A percentile compares a stretch with the other conserved stretches of the same genome.
Evolutionary conservation across 2,888 invertebrate genomes (phyloP).

Genomic region (Frankliniella intonsa): DNA sequence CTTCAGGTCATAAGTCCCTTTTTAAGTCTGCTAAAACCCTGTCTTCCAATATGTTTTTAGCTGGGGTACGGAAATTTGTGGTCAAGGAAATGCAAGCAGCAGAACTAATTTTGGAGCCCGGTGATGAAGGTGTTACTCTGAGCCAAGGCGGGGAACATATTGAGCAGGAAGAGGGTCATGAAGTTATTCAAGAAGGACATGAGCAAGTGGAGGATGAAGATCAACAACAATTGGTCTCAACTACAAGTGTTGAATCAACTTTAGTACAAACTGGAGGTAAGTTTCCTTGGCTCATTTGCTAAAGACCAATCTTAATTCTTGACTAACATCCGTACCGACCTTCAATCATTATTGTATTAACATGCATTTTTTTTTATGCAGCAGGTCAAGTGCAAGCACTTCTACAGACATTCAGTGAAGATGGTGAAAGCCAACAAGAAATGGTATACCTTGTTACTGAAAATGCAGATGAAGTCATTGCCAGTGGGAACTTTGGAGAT

Average conservation of each 20-base stretch:
- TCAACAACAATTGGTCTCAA: neutral
- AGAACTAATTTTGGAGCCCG: conserved; percentile 32
- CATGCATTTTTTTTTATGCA: neutral
- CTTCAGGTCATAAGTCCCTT: neutral
- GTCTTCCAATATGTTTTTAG: neutral
- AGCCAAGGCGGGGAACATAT: conserved; percentile 3
- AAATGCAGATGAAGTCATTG: conserved; percentile 16
- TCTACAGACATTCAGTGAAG: neutral
- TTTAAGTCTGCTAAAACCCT: neutral
- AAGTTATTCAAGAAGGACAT: neutral
- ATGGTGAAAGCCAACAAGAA: conserved; percentile 11
- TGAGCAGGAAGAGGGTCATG: neutral
- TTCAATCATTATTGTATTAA: neutral
- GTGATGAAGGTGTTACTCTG: conserved; percentile 3
- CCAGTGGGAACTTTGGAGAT: conserved; percentile 7
- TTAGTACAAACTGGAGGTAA: conserved; percentile 10
- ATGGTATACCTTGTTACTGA: neutral
- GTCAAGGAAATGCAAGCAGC: conserved; percentile 36
- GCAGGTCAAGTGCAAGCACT: neutral
- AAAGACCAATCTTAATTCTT: neutral
- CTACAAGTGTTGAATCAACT: neutral
- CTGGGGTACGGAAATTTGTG: conserved; percentile 32
- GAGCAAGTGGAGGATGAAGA: conserved; percentile 11
- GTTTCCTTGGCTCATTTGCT: neutral
- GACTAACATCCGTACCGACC: too few relatives aligned